phyloP scores from a whole-genome alignment of 2,113 vertebrate species.

The Calidris pugnax region DNA sequence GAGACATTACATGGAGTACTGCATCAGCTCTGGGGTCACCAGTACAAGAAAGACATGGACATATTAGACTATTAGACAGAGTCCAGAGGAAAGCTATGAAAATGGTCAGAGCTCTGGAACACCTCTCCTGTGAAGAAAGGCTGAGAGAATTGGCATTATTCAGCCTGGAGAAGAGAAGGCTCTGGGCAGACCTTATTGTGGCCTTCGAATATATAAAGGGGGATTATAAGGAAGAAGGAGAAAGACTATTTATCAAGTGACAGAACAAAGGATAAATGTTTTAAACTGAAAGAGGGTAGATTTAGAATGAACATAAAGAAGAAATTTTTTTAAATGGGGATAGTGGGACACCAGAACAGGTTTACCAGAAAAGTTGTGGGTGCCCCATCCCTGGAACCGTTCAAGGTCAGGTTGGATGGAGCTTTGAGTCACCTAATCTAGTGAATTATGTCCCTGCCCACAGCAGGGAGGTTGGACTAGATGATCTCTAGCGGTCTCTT shows the following conservation, averaged over 20 bases:
- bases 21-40: background rate
- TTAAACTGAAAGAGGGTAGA: background rate
- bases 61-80: too few species aligned
- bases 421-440: background rate
- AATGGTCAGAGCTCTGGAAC: background rate
- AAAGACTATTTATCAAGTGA: background rate
- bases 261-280: background rate
- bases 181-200: background rate
- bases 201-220: background rate
- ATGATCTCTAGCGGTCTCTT: background rate
- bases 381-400: too few species aligned
- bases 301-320: background rate
- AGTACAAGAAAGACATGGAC: background rate
- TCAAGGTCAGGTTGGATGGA: background rate
- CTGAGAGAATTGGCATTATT: background rate
- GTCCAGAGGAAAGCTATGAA: background rate
- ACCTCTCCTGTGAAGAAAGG: background rate
- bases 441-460: background rate
- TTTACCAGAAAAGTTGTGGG: background rate
- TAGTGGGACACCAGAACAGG: background rate
- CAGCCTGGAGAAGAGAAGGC: background rate
- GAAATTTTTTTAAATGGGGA: background rate
- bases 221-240: background rate
- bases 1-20: background rate
- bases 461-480: background rate